A percentile compares a stretch with the other conserved stretches of the same genome.
phyloP scores from a whole-genome alignment of 2,797 vertebrate species.

The Forpus xanthops region DNA sequence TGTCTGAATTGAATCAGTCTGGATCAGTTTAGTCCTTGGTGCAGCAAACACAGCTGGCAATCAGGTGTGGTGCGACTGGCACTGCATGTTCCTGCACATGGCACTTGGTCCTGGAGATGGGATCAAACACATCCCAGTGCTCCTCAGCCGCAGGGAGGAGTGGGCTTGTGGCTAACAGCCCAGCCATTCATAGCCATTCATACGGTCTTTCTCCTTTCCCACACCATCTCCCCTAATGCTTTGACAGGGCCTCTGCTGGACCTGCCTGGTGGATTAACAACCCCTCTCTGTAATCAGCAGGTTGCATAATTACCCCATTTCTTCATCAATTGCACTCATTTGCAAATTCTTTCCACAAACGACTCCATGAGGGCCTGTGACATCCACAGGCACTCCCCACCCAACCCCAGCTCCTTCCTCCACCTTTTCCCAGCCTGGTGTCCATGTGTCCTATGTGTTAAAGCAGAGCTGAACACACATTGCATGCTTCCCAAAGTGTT shows the following conservation, averaged over 20 bases:
- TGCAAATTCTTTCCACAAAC: not conserved
- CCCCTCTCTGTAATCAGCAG: not conserved
- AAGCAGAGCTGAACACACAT: not conserved
- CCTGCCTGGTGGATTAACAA: not conserved
- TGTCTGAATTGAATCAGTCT: not conserved
- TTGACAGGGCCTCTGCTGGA: not conserved
- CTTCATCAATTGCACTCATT: not conserved
- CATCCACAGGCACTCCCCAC: not conserved
- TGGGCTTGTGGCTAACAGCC: not conserved
- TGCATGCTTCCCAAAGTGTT: not conserved
- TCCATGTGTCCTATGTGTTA: no score
- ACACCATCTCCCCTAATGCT: not conserved
- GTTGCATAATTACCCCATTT: not conserved
- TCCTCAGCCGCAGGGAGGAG: not conserved
- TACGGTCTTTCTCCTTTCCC: not conserved
- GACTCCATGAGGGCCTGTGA: not conserved
- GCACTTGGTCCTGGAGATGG: not conserved
- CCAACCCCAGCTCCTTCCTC: not conserved
- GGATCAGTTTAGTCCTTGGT: not conserved
- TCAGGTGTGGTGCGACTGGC: not conserved
- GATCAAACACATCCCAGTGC: fast-evolving
- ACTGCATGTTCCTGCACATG: not conserved
- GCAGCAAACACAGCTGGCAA: not conserved
- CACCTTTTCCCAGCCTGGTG: not conserved
- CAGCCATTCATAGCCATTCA: not conserved